phyloP scores from a whole-genome alignment of 1,140 invertebrate species.

The Drosophila biarmipes region DNA sequence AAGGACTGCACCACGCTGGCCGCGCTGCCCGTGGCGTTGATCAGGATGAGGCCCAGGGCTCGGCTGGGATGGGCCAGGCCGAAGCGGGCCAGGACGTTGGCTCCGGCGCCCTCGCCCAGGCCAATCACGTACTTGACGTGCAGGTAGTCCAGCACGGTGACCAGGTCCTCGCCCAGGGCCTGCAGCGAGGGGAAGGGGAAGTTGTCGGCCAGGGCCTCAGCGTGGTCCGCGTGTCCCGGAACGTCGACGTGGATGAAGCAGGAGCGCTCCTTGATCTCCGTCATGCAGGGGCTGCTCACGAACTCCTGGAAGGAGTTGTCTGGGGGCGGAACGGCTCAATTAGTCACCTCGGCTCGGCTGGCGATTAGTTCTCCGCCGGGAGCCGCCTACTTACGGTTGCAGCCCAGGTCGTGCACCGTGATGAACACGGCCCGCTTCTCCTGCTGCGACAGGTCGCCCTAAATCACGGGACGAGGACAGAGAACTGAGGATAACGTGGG shows the following conservation, averaged over 20 bases:
- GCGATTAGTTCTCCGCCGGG: slow-evolving; percentile 13
- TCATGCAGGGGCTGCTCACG: slow-evolving; percentile 92
- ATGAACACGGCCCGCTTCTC: slow-evolving; percentile 93
- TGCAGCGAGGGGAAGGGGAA: slow-evolving; percentile 93
- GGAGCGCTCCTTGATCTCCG: slow-evolving; percentile 92
- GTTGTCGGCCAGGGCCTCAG: slow-evolving; percentile 88
- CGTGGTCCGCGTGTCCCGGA: slow-evolving; percentile 94
- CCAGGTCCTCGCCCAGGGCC: slow-evolving; percentile 92
- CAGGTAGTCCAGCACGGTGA: slow-evolving; percentile 92
- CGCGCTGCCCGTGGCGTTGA: slow-evolving; percentile 95
- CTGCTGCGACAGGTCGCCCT: slow-evolving; percentile 92
- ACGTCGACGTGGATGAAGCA: slow-evolving; percentile 95
- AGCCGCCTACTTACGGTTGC: slow-evolving; percentile 91
- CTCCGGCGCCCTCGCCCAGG: slow-evolving; percentile 95
- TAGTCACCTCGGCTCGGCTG: slow-evolving; percentile 10
- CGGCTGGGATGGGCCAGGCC: slow-evolving; percentile 91
- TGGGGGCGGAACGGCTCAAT: slow-evolving; percentile 68
- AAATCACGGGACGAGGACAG: slow-evolving; percentile 28
- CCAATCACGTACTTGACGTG: slow-evolving; percentile 92
- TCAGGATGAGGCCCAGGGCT: slow-evolving; percentile 91
- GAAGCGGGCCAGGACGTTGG: slow-evolving; percentile 94
- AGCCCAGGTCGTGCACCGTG: slow-evolving; percentile 95
- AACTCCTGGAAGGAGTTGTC: slow-evolving; percentile 91
- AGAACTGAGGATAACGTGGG: not conserved
- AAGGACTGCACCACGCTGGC: slow-evolving; percentile 95